Base-by-base conservation (phyloP, 2,113 vertebrate species). In the Montifringilla adamsi region DNA sequence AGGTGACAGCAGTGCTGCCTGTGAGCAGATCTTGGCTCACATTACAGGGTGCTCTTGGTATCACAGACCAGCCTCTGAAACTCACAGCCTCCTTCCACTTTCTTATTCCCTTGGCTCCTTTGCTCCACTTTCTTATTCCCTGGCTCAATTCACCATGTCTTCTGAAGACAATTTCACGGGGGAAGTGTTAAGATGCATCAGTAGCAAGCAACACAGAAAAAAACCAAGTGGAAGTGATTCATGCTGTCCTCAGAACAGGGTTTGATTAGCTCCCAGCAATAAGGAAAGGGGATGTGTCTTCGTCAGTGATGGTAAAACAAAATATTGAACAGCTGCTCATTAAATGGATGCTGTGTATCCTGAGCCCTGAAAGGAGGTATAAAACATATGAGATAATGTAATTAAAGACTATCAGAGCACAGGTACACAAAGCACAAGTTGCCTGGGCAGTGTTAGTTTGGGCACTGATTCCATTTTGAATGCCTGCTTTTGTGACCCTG, bases 261-360 rank as follows among this genome's bases (percentile, higher is more conserved):
- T 74, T 81, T 92, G 80, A 80, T 89, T 63, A 84, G 33, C 60
- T 92, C 47, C 50, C 43, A 63, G 30, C 21, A 88, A 75, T 35
- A 87, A 84, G 87, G 73, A 81, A 96, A 87, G 50, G 16, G 60
- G 37, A 70, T 76, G 55, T 59, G 55, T 46, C 76, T 88, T 94
- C 1, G 0, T 80, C 68, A 94, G 63, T 26, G 55, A 50, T 37
- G 46, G 28, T 26, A 84, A 83, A 92, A 66, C 67, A 83, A 84
- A 94, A 62, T 74, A 74, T 56, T 84, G 93, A 95, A 49, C 68
- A 95, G 83, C 76, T 95, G 76, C 43, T 96, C 49, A 49, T 90
- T 92, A 92, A 85, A 88, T 60, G 58, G 86, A 80, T 11, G 0
- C 50, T 74, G 59, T 66, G 76, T 46, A 80, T 77, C 68, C 63